phyloP scores from a whole-genome alignment of 1,140 invertebrate species.

The Mya arenaria region DNA sequence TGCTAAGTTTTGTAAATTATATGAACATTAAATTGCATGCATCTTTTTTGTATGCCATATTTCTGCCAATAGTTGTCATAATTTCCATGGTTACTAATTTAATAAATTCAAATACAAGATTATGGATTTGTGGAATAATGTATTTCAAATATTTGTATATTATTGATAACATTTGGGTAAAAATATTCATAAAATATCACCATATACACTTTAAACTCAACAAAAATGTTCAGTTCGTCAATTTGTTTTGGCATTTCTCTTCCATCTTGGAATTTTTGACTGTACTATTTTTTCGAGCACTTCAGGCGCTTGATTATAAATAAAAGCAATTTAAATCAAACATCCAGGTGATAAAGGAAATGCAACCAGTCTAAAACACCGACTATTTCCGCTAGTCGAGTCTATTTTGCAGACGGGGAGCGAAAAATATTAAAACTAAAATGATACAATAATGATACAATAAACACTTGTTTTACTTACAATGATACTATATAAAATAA shows the following conservation, averaged over 20 bases:
- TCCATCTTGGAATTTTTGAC: constrained; percentile 40
- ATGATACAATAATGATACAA: too few relatives aligned
- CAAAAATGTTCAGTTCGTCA: neutral
- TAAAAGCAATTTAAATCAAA: neutral
- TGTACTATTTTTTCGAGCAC: neutral
- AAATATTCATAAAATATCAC: too few relatives aligned
- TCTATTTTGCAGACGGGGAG: neutral
- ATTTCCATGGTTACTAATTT: constrained; percentile 50
- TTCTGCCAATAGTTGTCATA: constrained; percentile 49
- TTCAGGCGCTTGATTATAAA: neutral
- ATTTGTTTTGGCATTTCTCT: neutral
- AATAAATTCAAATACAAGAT: neutral
- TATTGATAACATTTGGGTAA: too few relatives aligned
- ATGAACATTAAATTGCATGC: too few relatives aligned
- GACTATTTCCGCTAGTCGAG: neutral
- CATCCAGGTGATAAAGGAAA: neutral
- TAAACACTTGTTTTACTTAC: too few relatives aligned
- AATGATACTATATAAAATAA: too few relatives aligned
- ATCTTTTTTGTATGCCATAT: too few relatives aligned
- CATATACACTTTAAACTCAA: neutral
- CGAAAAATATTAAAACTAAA: too few relatives aligned
- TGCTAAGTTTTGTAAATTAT: too few relatives aligned
- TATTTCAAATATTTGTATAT: too few relatives aligned
- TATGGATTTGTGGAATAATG: neutral
- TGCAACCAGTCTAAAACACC: neutral